Evolutionary conservation across 2,888 invertebrate species (phyloP), one percentile per base, ranked within the genome.

Genomic region (Troglohyphantes excavatus): DNA sequence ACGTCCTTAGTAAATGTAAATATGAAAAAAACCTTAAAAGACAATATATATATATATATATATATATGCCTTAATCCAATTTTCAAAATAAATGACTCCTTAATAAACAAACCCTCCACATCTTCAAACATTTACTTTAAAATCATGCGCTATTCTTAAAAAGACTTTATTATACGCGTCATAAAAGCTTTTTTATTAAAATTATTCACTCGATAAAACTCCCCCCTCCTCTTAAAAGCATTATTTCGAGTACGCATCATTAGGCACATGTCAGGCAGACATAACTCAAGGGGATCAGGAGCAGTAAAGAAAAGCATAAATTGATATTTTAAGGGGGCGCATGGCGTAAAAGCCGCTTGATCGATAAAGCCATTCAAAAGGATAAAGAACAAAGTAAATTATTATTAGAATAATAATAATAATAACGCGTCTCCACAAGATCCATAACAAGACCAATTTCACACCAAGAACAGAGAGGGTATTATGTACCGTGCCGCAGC

Each of bases 241-340:
- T 33, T 33, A 68, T 29, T 68, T 68, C 7, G 29, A 68, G 17
- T 29, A 68, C 33, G 27, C 68, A 19, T 68, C 68, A 68, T 68
- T 68, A 68, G 68, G 33, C 29, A 13, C 68, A 68, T 19, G 68
- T 68, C 68, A 29, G n/a, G n/a, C 68, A 17, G 2, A 33, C n/a
- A 19, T 33, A 68, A 68, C 33, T 68, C 68, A 68, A 68, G 68
- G 29, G 68, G 33, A 13, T 65, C 23, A 27, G 65, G n/a, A 11
- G 65, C 27, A 23, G 23, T 33, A 29, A 68, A 33, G 33, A 68
- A 65, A 11, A 27, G 17, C 19, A 19, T n/a, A 33, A 68, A 68
- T 33, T 68, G 33, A 68, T 68, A 33, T 33, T 27, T 68, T 29
- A 26, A 67, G 68, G 27, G 33, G n/a, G 33, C 33, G 27, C 17